These are phyloP conservation scores for Caranx ignobilis DNA, from an alignment of 2,113 vertebrate species.

Conservation along the genomic window DNA sequence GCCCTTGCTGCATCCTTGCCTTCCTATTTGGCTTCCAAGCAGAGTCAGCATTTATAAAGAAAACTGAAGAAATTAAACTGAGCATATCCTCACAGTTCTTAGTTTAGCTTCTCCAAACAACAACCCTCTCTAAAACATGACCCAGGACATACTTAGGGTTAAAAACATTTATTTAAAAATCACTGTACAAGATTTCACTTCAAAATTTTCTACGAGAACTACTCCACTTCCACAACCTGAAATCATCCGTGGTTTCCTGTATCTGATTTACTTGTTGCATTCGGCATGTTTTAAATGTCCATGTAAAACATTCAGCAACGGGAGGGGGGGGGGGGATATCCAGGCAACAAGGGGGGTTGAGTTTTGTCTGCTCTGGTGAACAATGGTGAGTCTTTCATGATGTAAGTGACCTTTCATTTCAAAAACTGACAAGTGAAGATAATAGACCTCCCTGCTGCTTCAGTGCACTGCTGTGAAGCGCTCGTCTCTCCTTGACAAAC, in stretches of 20 bases:
- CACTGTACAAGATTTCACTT: slow-evolving; percentile 25
- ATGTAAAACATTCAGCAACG: background rate
- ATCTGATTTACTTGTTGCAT: background rate
- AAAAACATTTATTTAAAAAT: slow-evolving; percentile 74
- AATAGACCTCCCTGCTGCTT: background rate
- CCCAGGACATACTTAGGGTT: slow-evolving; percentile 5
- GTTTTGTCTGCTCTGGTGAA: background rate
- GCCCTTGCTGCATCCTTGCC: slow-evolving; percentile 50
- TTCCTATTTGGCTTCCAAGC: background rate
- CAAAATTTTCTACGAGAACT: slow-evolving; percentile 17
- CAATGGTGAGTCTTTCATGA: background rate
- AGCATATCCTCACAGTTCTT: background rate
- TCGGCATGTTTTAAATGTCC: background rate
- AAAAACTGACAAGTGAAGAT: slow-evolving; percentile 4
- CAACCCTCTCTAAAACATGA: background rate
- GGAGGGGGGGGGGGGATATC: background rate
- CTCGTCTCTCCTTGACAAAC: slow-evolving; percentile 16
- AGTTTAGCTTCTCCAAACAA: background rate
- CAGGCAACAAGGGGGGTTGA: background rate
- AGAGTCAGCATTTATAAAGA: slow-evolving; percentile 47
- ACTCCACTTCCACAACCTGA: background rate
- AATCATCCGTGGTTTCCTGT: background rate
- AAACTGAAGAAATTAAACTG: background rate
- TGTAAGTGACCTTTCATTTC: slow-evolving; percentile 1
- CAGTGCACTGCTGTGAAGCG: background rate